Percentiles rank a stretch among this genome's conserved stretches.
These are phyloP conservation scores for Pocillopora grandis DNA, from an alignment of 92 coral and sea anemone species.

Conservation along the genomic window DNA sequence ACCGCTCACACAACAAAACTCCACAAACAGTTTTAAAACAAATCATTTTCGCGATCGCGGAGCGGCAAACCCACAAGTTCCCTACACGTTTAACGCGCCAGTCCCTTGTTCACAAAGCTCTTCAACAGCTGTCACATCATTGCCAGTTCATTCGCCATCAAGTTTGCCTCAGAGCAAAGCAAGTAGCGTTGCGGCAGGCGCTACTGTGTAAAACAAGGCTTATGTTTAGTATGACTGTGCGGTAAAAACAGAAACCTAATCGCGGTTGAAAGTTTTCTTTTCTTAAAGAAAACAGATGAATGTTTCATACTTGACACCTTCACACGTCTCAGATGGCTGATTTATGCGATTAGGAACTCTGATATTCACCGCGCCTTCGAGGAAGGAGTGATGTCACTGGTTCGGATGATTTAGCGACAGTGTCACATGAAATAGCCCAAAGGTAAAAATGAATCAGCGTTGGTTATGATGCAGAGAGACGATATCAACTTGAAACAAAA, in stretches of 20 bases:
- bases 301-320: conserved; percentile 39
- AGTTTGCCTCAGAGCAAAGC: conserved; percentile 68
- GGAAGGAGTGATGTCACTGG: background rate
- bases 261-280: background rate
- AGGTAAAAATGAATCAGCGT: background rate
- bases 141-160: conserved; percentile 27
- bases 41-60: conserved; percentile 12
- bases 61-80: conserved; percentile 19
- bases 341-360: conserved; percentile 32
- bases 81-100: conserved; percentile 45
- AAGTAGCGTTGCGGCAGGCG: conserved; percentile 71
- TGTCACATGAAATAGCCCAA: conserved; percentile 5
- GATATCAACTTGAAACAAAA: background rate
- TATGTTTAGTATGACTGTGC: conserved; percentile 5
- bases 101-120: conserved; percentile 39
- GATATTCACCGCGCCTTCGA: conserved; percentile 1
- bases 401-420: background rate
- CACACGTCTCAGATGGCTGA: conserved; percentile 36
- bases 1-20: conserved; percentile 33
- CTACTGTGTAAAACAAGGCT: conserved; percentile 54
- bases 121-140: conserved; percentile 38
- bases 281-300: conserved; percentile 36
- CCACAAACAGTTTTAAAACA: conserved; percentile 22
- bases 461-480: too few species aligned
- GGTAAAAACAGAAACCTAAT: background rate